Evolutionary conservation across 2,797 vertebrate species (phyloP), one percentile per base, ranked within the genome.

Genomic region (Myiotriccus ornatus): DNA sequence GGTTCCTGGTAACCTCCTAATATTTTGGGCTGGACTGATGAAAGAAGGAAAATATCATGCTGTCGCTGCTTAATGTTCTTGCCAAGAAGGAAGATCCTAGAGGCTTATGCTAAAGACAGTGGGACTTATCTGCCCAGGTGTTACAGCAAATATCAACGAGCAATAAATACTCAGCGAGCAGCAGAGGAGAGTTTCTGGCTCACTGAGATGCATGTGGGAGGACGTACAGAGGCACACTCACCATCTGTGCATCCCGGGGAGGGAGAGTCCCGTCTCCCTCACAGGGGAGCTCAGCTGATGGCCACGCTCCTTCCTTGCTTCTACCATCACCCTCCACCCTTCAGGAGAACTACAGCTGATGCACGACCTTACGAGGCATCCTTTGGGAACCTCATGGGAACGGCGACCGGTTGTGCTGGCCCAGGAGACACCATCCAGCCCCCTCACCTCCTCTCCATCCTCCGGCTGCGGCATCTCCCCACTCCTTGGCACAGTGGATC

Each of bases 101-200:
- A 82, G 93, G 94, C 89, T 97, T 95, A 92, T 46, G 82, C 57
- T 94, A 92, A 94, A 92, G 79, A 88, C 79, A 52, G 65, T 39
- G 69, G 67, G 94, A 91, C 73, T 95, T 95, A 92, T 76, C 89
- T 85, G 77, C 91, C 81, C 94, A 95, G 95, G 94, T 94, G 94
- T 75, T 93, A 92, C 55, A 88, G 94, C 91, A 90, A 96, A 73
- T 86, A 95, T 69, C 82, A 91, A 17, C 0, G 7, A 76, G 84
- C 74, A 87, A 52, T 89, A 95, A 95, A 92, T 46, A 93, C 71
- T 68, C 57, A 34, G 79, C 52, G 73, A 92, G 89, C 89, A 44
- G 83, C 80, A 87, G 60, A 84, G 76, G 41, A 27, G 81, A 64
- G 69, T 30, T 84, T 27, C 89, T 86, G 82, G 87, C 89, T 94